Evolutionary conservation across 2,113 vertebrate genomes (phyloP).

Genomic region (Bos javanicus): DNA sequence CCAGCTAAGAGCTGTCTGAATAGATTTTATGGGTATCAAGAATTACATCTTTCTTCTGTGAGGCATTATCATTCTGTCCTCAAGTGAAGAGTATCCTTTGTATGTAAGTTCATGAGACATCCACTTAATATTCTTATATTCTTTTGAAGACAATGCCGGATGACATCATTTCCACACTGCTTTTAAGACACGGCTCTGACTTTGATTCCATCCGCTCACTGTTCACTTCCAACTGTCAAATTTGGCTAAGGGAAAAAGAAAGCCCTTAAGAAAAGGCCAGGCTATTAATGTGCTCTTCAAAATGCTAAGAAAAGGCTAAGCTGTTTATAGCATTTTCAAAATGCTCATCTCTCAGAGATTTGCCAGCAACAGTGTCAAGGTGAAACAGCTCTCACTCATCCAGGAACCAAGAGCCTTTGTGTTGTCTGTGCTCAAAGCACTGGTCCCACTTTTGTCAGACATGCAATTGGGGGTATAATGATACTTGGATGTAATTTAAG

Average conservation of each 20-base stretch:
- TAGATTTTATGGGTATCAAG: slow-evolving; percentile 51
- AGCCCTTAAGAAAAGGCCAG: slow-evolving; percentile 64
- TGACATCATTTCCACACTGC: slow-evolving; percentile 57
- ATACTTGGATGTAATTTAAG: slow-evolving; percentile 29
- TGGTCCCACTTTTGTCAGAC: background rate
- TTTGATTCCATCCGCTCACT: slow-evolving; percentile 61
- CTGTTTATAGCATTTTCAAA: slow-evolving; percentile 63
- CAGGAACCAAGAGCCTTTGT: background rate
- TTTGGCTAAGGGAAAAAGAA: slow-evolving; percentile 57
- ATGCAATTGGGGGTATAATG: background rate
- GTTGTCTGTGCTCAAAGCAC: background rate
- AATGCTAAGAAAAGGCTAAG: slow-evolving; percentile 72
- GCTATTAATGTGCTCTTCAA: slow-evolving; percentile 72
- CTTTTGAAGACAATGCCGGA: slow-evolving; percentile 67
- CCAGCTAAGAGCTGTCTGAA: slow-evolving; percentile 29
- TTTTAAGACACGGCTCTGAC: slow-evolving; percentile 63
- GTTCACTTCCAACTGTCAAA: slow-evolving; percentile 63
- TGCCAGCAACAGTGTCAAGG: slow-evolving; percentile 40
- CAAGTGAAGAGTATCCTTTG: slow-evolving; percentile 68
- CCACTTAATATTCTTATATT: slow-evolving; percentile 74
- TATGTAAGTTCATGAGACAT: slow-evolving; percentile 57
- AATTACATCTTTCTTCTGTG: slow-evolving; percentile 53
- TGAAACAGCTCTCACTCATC: slow-evolving; percentile 34
- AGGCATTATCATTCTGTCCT: slow-evolving; percentile 60
- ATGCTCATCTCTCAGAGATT: slow-evolving; percentile 43